These are phyloP conservation scores for Drosophila percnosoma DNA, from an alignment of 2,888 invertebrate species.

Conservation along the genomic window DNA sequence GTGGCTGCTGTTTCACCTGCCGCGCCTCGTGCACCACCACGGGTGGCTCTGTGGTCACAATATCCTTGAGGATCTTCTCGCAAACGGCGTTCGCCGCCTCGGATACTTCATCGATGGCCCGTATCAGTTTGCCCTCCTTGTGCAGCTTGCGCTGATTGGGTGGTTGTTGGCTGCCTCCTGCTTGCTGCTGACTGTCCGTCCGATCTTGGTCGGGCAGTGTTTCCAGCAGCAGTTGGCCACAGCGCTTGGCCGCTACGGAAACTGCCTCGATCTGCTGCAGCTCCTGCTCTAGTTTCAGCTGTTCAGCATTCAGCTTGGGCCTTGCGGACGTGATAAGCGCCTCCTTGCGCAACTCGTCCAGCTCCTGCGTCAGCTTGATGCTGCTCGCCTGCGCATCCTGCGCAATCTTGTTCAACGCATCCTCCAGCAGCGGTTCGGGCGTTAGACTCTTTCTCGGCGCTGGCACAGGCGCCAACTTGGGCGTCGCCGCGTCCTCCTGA, in stretches of 20 bases:
- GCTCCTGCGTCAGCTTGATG: constrained; percentile 88
- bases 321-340: constrained; percentile 78
- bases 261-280: constrained; percentile 85
- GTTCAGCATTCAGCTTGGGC: constrained; percentile 73
- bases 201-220: constrained; percentile 79
- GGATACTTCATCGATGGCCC: constrained; percentile 84
- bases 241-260: constrained; percentile 85
- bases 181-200: constrained; percentile 17
- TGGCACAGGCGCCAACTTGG: constrained; percentile 87
- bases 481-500: constrained; percentile 64
- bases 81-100: constrained; percentile 83
- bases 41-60: constrained; percentile 82
- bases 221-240: constrained; percentile 85
- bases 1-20: constrained; percentile 67
- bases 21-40: constrained; percentile 79
- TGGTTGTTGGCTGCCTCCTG: constrained; percentile 6
- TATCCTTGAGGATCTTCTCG: constrained; percentile 83
- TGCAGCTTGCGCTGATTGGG: constrained; percentile 70
- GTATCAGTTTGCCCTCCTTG: constrained; percentile 82
- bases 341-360: constrained; percentile 86
- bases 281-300: constrained; percentile 78
- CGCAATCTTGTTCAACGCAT: constrained; percentile 90
- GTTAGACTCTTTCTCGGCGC: constrained; percentile 85
- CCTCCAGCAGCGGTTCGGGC: constrained; percentile 87
- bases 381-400: constrained; percentile 91